A percentile compares a stretch with the other conserved stretches of the same genome.
Evolutionary conservation across 2,888 invertebrate genomes (phyloP).

Genomic region (Drosophila neotestacea): DNA sequence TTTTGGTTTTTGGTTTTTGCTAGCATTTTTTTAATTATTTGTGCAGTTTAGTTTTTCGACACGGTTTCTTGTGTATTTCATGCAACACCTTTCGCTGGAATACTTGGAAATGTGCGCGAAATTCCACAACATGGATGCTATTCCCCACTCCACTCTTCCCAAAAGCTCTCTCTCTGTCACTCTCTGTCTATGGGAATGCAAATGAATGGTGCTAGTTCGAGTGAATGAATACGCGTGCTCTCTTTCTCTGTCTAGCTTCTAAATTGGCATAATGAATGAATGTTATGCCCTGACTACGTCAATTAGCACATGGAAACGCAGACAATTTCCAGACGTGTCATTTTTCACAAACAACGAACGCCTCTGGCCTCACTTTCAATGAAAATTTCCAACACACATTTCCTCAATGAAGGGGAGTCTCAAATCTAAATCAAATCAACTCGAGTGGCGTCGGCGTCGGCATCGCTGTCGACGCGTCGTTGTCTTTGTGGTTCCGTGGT

Average conservation of each 20-base stretch:
- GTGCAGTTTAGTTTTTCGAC: constrained; percentile 66
- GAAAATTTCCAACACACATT: constrained; percentile 60
- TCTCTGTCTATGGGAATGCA: constrained; percentile 29
- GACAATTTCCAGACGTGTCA: constrained; percentile 66
- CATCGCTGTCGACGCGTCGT: neutral
- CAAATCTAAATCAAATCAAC: constrained; percentile 43
- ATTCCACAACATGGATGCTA: constrained; percentile 51
- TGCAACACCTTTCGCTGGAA: constrained; percentile 73
- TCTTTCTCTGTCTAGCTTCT: neutral
- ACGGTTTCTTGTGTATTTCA: constrained; percentile 76
- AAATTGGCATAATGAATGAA: constrained; percentile 52
- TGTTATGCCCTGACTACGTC: constrained; percentile 18
- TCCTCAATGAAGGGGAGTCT: constrained; percentile 63
- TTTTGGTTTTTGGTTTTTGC: constrained; percentile 16
- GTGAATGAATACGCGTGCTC: constrained; percentile 6
- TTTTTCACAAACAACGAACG: constrained; percentile 73
- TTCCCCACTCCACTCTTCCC: neutral
- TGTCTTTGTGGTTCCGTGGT: constrained; percentile 55
- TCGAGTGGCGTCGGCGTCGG: constrained; percentile 43
- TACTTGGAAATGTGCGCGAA: constrained; percentile 60
- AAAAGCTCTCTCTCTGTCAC: neutral
- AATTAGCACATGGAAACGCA: constrained; percentile 46
- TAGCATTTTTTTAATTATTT: constrained; percentile 63
- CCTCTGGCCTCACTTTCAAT: constrained; percentile 64
- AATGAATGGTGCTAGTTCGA: constrained; percentile 53